Percentiles rank a stretch among this genome's conserved stretches.
Conservation (phyloP, 2,113 vertebrate genomes). For the Sisor rabdophorus region DNA sequence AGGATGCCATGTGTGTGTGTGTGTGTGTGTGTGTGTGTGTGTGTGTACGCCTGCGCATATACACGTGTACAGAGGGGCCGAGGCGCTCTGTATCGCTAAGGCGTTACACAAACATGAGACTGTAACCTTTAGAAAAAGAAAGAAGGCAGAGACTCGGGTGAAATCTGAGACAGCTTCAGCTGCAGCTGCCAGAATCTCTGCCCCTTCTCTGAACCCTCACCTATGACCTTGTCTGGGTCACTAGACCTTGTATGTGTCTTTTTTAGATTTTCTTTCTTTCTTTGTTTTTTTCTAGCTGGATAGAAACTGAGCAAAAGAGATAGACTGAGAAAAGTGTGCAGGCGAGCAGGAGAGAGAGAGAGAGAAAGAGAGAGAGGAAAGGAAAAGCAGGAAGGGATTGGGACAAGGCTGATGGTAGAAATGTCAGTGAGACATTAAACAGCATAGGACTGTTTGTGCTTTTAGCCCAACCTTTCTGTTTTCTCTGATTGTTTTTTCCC, state of each 20-base stretch:
- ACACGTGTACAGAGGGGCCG: slow-evolving; percentile 6
- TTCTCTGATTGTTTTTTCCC: slow-evolving; percentile 51
- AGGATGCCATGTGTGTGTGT: no score
- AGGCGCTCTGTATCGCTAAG: neutral
- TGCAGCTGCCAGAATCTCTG: slow-evolving; percentile 60
- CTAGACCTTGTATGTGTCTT: slow-evolving; percentile 68
- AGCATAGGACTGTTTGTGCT: slow-evolving; percentile 68
- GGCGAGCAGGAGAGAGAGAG: neutral
- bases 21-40: no score
- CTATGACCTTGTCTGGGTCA: slow-evolving; percentile 72
- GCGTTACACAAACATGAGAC: slow-evolving; percentile 36
- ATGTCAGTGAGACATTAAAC: slow-evolving; percentile 80
- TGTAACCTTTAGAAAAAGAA: slow-evolving; percentile 50
- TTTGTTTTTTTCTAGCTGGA: slow-evolving; percentile 40
- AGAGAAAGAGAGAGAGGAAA: neutral
- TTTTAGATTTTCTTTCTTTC: slow-evolving; percentile 44
- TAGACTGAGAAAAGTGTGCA: no score
- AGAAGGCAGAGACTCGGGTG: slow-evolving; percentile 45
- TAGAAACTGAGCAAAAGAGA: slow-evolving; percentile 3
- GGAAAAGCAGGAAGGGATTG: slow-evolving; percentile 37
- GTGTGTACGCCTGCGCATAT: neutral
- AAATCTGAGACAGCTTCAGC: slow-evolving; percentile 60
- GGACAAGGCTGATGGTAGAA: slow-evolving; percentile 60
- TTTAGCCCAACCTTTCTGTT: slow-evolving; percentile 69
- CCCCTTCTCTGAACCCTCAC: slow-evolving; percentile 69